phyloP scores from a whole-genome alignment of 2,888 invertebrate species.

The Drosophila aldrichi region DNA sequence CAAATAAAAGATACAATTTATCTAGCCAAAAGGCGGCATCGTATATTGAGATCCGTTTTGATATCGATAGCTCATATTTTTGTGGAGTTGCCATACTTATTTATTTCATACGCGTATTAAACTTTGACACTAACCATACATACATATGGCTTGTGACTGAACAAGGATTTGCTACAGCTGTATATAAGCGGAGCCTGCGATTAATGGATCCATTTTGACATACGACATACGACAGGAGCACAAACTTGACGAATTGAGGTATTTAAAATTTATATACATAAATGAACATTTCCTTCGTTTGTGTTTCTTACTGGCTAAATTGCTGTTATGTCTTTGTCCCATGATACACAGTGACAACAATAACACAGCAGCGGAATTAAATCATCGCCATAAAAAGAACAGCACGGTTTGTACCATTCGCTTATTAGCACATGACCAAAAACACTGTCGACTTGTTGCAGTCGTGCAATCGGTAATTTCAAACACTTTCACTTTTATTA shows the following conservation, averaged over 20 bases:
- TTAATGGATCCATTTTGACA: not conserved
- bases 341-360: constrained; percentile 14
- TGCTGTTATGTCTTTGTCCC: constrained; percentile 33
- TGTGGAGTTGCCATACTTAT: not conserved
- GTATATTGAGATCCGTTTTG: not conserved
- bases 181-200: not conserved
- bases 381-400: constrained; percentile 67
- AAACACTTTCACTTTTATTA: constrained; percentile 7
- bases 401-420: not conserved
- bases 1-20: not conserved
- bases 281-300: not conserved
- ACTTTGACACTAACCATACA: not conserved
- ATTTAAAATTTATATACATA: constrained; percentile 18
- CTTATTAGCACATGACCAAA: not conserved
- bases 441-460: not conserved
- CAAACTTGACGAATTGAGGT: no score
- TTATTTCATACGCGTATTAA: not conserved
- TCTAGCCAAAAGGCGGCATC: not conserved
- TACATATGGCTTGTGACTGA: no score
- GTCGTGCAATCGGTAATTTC: constrained; percentile 7
- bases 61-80: not conserved
- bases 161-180: not conserved
- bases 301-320: constrained; percentile 4
- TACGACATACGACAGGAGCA: not conserved
- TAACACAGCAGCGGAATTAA: constrained; percentile 35